Percentiles rank a stretch among this genome's conserved stretches.
Evolutionary conservation across 2,888 invertebrate genomes (phyloP).

Genomic region (Polia nebulosa): DNA sequence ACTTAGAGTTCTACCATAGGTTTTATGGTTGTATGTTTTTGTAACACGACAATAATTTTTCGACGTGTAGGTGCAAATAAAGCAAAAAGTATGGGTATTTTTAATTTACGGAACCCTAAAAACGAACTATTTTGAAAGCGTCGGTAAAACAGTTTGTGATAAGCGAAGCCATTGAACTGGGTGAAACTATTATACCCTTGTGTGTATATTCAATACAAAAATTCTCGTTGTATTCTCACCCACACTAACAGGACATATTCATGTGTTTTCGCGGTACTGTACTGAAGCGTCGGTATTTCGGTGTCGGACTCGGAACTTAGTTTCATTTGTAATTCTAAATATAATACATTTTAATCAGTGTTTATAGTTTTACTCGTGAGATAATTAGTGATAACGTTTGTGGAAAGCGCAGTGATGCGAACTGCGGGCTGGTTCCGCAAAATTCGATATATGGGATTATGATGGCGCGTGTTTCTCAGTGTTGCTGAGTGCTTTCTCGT

Average conservation of each 20-base stretch:
- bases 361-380: conserved; percentile 67
- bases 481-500: conserved; percentile 80
- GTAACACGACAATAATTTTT: no score
- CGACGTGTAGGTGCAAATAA: no score
- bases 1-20: no score
- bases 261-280: conserved; percentile 87
- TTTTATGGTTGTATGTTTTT: no score
- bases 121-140: conserved; percentile 68
- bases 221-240: conserved; percentile 58
- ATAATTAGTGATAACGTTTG: conserved; percentile 63
- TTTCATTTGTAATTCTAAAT: conserved; percentile 75
- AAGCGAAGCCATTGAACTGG: conserved; percentile 69
- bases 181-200: conserved; percentile 45
- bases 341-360: conserved; percentile 62
- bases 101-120: conserved; percentile 47
- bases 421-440: conserved; percentile 57
- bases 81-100: background rate
- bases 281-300: conserved; percentile 74
- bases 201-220: conserved; percentile 59
- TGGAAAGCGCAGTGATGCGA: conserved; percentile 55
- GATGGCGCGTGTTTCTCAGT: conserved; percentile 88
- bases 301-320: conserved; percentile 82
- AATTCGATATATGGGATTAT: conserved; percentile 72
- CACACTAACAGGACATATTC: conserved; percentile 68
- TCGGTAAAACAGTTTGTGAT: conserved; percentile 68